A percentile compares a stretch with the other conserved stretches of the same genome.
These are phyloP conservation scores for Botia kubotai DNA, from an alignment of 2,797 vertebrate species.

Conservation along the genomic window DNA sequence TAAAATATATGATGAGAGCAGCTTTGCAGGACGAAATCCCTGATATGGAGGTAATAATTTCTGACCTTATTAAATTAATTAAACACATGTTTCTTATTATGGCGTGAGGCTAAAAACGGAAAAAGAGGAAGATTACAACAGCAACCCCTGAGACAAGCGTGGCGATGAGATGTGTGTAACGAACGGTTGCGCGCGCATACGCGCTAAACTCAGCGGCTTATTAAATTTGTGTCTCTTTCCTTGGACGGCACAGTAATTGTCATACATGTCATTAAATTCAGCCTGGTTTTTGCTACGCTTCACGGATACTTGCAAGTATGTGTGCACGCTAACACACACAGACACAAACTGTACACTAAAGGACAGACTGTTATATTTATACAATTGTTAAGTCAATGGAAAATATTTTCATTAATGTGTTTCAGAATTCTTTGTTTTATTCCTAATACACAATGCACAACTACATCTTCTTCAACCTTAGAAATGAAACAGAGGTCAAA, in stretches of 20 bases:
- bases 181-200: slow-evolving; percentile 22
- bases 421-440: not conserved
- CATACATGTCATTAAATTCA: slow-evolving; percentile 76
- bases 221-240: slow-evolving; percentile 78
- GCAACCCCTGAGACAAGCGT: slow-evolving; percentile 68
- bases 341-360: slow-evolving; percentile 24
- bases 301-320: slow-evolving; percentile 10
- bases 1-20: slow-evolving; percentile 65
- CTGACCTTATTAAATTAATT: slow-evolving; percentile 83
- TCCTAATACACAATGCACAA: not conserved
- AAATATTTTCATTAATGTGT: slow-evolving; percentile 21
- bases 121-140: slow-evolving; percentile 56
- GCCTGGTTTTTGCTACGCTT: slow-evolving; percentile 62
- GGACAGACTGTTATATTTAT: slow-evolving; percentile 29
- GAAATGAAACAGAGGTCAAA: slow-evolving; percentile 19
- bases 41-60: slow-evolving; percentile 75
- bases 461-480: not conserved
- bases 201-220: slow-evolving; percentile 67
- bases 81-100: slow-evolving; percentile 74
- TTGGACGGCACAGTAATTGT: slow-evolving; percentile 75
- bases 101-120: slow-evolving; percentile 41
- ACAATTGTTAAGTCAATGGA: slow-evolving; percentile 28
- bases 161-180: slow-evolving; percentile 69
- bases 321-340: not conserved
- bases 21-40: slow-evolving; percentile 60